These are phyloP conservation scores for Calliopum simillimum DNA, from an alignment of 2,888 invertebrate genomes.

Conservation along the genomic window DNA sequence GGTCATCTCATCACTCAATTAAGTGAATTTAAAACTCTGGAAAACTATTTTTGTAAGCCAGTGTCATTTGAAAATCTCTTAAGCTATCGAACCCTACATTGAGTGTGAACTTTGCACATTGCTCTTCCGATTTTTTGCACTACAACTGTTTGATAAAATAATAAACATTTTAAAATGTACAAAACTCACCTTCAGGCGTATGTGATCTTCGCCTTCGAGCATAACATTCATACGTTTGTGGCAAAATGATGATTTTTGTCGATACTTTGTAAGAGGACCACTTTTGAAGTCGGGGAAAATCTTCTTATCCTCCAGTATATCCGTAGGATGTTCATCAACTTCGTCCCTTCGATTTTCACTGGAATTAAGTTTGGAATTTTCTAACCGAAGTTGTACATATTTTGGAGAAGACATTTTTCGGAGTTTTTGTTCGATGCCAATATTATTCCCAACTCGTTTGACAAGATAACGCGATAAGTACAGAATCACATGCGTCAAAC, in stretches of 20 bases:
- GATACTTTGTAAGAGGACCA: constrained; percentile 75
- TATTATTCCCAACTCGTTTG: neutral
- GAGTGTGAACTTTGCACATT: constrained; percentile 5
- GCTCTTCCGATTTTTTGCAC: neutral
- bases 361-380: constrained; percentile 42
- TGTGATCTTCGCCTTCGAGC: constrained; percentile 69
- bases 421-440: neutral
- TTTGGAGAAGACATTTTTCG: constrained; percentile 8
- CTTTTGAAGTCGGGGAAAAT: constrained; percentile 72
- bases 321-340: constrained; percentile 22
- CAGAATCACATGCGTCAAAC: neutral
- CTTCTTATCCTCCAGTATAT: constrained; percentile 60
- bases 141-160: too few species aligned
- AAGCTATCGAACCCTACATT: neutral
- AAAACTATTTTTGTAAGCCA: constrained; percentile 17
- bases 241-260: constrained; percentile 75
- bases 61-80: neutral
- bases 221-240: constrained; percentile 74
- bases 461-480: constrained; percentile 9
- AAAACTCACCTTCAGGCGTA: constrained; percentile 69
- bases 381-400: constrained; percentile 32
- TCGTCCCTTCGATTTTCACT: constrained; percentile 36
- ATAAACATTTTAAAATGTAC: neutral
- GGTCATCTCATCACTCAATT: too few species aligned
- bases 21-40: constrained; percentile 3